These are phyloP conservation scores for Epistrophe eligans DNA, from an alignment of 2,888 invertebrate species.

Conservation along the genomic window DNA sequence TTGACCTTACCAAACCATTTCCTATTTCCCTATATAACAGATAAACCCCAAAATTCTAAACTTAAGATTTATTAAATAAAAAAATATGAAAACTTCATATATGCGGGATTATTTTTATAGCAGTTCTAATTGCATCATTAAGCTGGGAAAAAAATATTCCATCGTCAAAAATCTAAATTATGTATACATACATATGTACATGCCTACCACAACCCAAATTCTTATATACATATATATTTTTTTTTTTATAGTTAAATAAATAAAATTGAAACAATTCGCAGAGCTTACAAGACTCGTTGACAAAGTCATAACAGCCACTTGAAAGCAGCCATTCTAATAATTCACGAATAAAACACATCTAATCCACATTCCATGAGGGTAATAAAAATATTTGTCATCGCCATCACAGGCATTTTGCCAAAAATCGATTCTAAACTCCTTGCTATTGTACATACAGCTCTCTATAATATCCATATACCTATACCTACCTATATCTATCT, in stretches of 20 bases:
- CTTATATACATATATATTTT: neutral
- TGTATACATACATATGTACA: neutral
- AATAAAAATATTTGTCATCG: conserved; percentile 75
- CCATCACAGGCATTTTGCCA: conserved; percentile 62
- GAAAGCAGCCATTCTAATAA: conserved; percentile 68
- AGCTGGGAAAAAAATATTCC: neutral
- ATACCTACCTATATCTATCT: neutral
- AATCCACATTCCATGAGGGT: conserved; percentile 71
- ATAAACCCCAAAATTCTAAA: neutral
- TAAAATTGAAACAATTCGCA: conserved; percentile 46
- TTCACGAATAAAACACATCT: conserved; percentile 70
- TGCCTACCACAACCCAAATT: conserved; percentile 58
- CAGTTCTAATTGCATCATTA: conserved; percentile 38
- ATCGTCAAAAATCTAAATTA: conserved; percentile 14
- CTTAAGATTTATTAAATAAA: conserved; percentile 6
- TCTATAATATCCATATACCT: neutral
- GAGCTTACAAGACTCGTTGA: conserved; percentile 49
- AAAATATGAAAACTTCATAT: conserved; percentile 1
- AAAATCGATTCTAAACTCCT: conserved; percentile 49
- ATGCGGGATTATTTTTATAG: conserved; percentile 21
- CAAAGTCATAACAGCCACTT: conserved; percentile 72
- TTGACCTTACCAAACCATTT: neutral
- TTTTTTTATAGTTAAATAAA: conserved; percentile 43
- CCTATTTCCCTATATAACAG: neutral
- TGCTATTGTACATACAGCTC: neutral